phyloP scores from a whole-genome alignment of 2,888 invertebrate species.

The Sinhomidia bicolor region DNA sequence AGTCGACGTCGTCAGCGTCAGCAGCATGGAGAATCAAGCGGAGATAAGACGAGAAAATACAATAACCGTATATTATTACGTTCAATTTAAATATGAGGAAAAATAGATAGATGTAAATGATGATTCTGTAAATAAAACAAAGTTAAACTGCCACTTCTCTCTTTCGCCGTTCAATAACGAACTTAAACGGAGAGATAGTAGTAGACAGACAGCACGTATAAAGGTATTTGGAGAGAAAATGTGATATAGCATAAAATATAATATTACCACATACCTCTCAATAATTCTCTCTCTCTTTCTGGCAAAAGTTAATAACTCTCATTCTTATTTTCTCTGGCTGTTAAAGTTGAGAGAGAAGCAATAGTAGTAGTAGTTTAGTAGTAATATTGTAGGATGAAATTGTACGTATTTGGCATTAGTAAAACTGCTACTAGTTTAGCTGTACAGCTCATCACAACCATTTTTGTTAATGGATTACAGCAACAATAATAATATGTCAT shows the following conservation, averaged over 20 bases:
- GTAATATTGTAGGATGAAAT: constrained; percentile 25
- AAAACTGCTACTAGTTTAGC: no score
- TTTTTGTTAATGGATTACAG: constrained; percentile 58
- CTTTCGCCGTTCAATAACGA: background rate
- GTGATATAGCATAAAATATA: background rate
- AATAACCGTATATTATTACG: background rate
- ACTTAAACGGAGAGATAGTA: background rate
- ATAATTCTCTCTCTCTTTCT: background rate
- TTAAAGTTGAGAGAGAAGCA: background rate
- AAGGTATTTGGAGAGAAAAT: no score
- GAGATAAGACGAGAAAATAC: constrained; percentile 51
- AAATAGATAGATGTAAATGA: constrained; percentile 1
- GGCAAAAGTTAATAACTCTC: constrained; percentile 38
- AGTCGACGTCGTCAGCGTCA: constrained; percentile 17
- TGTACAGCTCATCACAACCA: constrained; percentile 50
- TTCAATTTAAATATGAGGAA: constrained; percentile 12
- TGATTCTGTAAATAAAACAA: constrained; percentile 55
- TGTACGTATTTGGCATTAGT: constrained; percentile 42
- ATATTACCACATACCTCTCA: background rate
- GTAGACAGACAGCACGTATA: background rate
- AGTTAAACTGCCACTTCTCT: constrained; percentile 49
- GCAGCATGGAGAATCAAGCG: background rate
- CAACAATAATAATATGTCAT: constrained; percentile 62
- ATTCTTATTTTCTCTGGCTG: constrained; percentile 19
- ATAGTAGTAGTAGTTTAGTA: no score